Base-by-base conservation (phyloP, 1,140 invertebrate genomes). In the Hestina assimilis region DNA sequence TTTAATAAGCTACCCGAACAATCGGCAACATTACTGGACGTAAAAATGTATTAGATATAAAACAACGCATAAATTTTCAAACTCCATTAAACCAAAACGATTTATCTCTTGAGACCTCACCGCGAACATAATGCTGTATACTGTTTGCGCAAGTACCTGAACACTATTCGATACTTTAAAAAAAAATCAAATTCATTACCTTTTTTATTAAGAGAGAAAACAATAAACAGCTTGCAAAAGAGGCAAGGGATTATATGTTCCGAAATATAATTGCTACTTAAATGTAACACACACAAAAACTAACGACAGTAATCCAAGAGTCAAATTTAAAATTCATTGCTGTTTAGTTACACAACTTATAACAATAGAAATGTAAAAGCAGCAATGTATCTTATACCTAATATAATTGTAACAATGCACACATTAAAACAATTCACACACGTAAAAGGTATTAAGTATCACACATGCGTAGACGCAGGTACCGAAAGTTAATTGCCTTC, bases 401-500 rank as follows among this genome's bases (percentile, higher is more conserved):
- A 42, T 19, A 26, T 20, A 23, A 11, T 40, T 1, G 28, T 24
- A n/a, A 19, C 23, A 26, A 47, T 38, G 8, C 11, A 47, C 26
- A 26, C 15, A 31, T 42, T 33, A 11, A 24, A 21, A 20, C 9
- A 33, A 59, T 43, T 28, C 52, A 58, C 53, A 41, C 54, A 29
- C 26, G 46, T 42, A 42, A 11, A 12, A 15, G 48, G 57, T 47
- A 53, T 58, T 63, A 62, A 15, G 53, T 50, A 20, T 43, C 57
- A 63, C 68, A 64, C 71, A 67, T 61, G 59, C 38, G 59, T 63
- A 61, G 56, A 41, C 52, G 55, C 59, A 64, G 48, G 53, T 67
- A 64, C 63, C 63, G 59, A 57, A 63, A 78, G 75, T 78, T 86
- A 86, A 86, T 86, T 83, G 83, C 74, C 72, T 74, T 83, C 75